Base-by-base conservation (phyloP, 2,113 vertebrate species). In the Tetrax tetrax region DNA sequence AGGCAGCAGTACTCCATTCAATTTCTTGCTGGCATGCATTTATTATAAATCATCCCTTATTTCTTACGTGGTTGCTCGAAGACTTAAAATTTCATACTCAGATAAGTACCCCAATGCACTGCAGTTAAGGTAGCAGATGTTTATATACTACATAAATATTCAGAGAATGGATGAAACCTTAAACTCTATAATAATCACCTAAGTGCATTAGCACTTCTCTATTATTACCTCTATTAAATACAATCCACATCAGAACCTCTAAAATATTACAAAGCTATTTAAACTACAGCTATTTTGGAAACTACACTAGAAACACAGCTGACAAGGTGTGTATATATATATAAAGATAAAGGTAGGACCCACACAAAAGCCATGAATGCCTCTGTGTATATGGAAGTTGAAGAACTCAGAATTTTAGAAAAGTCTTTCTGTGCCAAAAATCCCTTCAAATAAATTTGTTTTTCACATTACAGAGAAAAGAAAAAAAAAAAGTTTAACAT, bases 171-270 rank as follows among this genome's bases (percentile, higher is more conserved):
- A 87, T 59, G 31, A 93, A 83, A 71, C 28, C 47, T 89, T 87
- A 54, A 92, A 70, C 21, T 68, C 56, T 54, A 71, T 28, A 90
- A 70, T 59, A 78, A 87, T 63, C 23, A 77, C 0, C 0, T 14
- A 57, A 85, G 59, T 29, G 10, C 54, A 93, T 54, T 78, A 66
- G 56, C 21, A 56, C 18, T 69, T 88, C 31, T 59, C 60, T 66
- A 28, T 70, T 89, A 65, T 56, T 61, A 70, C 6, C 41, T 65
- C 79, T 50, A n/a, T 84, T 60, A 89, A 93, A 89, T 68, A 63
- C 48, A 93, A 64, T 71, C 35, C 66, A 93, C 74, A 92, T 66
- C 72, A 76, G 78, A 97, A 95, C 7, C 18, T 86, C 56, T 83
- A 63, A 93, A 93, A 80, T 53, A 94, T 45, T 47, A 77, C 59